Evolutionary conservation across 1,140 invertebrate genomes (phyloP), one percentile per base, ranked within the genome.

Genomic region (Arctopsyche grandis): DNA sequence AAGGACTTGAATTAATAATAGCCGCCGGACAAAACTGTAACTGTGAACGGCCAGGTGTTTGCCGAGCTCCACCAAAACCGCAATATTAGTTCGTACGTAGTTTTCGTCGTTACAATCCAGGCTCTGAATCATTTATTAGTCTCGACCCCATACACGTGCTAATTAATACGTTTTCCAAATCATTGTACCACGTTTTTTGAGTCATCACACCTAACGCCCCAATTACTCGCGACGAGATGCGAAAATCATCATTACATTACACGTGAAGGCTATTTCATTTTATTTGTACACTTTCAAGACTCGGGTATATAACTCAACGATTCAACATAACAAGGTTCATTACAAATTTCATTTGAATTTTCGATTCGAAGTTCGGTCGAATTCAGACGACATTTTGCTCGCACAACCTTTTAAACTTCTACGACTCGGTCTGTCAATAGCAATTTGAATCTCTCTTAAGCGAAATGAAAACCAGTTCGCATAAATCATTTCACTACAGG

Each of bases 1-100:
- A 12, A 10, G 63, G 63, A 66, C 63, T 29, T 66, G 63, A 66
- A 66, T 66, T 26, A 66, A 22, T 66, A 66, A 66, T 24, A 22
- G 1, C 9, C 21, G 24, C 63, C 63, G 63, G 63, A 66, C 63
- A 66, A 66, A 22, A 26, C 19, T 66, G 63, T 26, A 66, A 66
- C 63, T 24, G 21, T 24, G 56, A 19, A 60, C 4, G 48, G 1
- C 12, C 48, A 52, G 48, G 48, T 52, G 48, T 52, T 52, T 52
- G 48, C 48, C 3, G 48, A 16, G 21, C 63, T 21, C 21, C 63
- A 9, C 0, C n/a, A 38, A 9, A 66, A 66, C 63, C 63, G 63
- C 63, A 66, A 26, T 66, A 66, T 66, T 66, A 66, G 63, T 66
- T 66, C 24, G 63, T 66, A 22, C 21, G 22, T 66, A 66, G 63